Percentiles rank a stretch among this genome's conserved stretches.
Conservation (phyloP, 2,888 invertebrate species). For the Noctua fimbriata region DNA sequence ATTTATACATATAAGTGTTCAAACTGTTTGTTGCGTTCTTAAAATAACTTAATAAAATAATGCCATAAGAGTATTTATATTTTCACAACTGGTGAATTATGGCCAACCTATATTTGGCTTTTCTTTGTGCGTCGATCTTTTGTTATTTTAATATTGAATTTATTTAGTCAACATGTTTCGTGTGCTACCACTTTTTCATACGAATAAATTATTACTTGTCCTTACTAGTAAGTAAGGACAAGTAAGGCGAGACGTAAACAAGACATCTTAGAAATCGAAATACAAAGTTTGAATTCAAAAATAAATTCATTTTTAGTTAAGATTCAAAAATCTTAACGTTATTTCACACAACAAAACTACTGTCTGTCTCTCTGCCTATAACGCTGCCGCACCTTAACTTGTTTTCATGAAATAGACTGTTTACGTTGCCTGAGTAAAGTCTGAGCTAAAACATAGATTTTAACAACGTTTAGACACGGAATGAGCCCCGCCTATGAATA, state of each 20-base stretch:
- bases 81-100: slow-evolving; percentile 8
- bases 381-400: slow-evolving; percentile 53
- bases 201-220: background rate
- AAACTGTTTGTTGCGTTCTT: background rate
- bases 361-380: slow-evolving; percentile 41
- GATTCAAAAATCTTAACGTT: background rate
- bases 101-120: background rate
- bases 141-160: background rate
- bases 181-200: background rate
- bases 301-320: background rate
- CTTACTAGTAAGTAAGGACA: too few relatives aligned
- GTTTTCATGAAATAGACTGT: slow-evolving; percentile 52
- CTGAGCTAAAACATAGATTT: slow-evolving; percentile 61
- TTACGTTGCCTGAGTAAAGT: slow-evolving; percentile 61
- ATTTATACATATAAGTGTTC: background rate
- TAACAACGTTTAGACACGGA: slow-evolving; percentile 65
- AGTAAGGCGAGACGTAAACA: too few relatives aligned
- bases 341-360: background rate
- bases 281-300: background rate
- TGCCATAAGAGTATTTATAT: background rate
- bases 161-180: background rate
- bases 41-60: background rate
- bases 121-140: background rate
- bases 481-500: slow-evolving; percentile 55
- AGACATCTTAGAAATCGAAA: background rate